phyloP scores from a whole-genome alignment of 1,140 invertebrate genomes.

The Polypedilum pembai region DNA sequence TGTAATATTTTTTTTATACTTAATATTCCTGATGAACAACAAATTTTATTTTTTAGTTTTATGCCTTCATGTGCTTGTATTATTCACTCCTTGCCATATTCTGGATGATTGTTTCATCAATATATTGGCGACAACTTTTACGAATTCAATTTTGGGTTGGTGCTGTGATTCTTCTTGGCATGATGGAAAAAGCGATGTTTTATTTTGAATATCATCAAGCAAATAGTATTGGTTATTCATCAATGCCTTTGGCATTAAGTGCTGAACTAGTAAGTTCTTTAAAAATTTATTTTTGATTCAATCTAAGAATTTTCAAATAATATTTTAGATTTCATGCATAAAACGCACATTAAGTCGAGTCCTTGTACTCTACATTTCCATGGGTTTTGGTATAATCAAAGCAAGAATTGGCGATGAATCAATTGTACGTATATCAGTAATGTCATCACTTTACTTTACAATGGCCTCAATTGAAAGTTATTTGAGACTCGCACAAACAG shows the following conservation, averaged over 20 bases:
- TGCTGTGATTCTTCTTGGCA: conserved; percentile 77
- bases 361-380: conserved; percentile 86
- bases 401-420: conserved; percentile 47
- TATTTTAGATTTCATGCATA: conserved; percentile 49
- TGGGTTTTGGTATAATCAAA: conserved; percentile 93
- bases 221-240: conserved; percentile 63
- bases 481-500: conserved; percentile 62
- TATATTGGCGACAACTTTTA: conserved; percentile 85
- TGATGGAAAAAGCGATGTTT: conserved; percentile 80
- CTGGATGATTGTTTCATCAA: conserved; percentile 76
- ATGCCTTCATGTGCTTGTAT: conserved; percentile 80
- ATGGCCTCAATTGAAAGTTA: conserved; percentile 76
- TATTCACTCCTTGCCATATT: conserved; percentile 75
- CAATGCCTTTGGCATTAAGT: conserved; percentile 60
- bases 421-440: conserved; percentile 34
- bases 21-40: background rate
- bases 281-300: background rate
- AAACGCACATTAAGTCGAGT: conserved; percentile 86
- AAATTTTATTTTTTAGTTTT: conserved; percentile 59
- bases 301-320: background rate
- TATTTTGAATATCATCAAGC: conserved; percentile 81
- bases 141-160: conserved; percentile 94
- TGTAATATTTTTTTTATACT: conserved; percentile 44
- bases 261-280: conserved; percentile 74
- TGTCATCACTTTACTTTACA: conserved; percentile 73